A percentile compares a stretch with the other conserved stretches of the same genome.
phyloP scores from a whole-genome alignment of 2,797 vertebrate species.

The Urosaurus nigricauda region DNA sequence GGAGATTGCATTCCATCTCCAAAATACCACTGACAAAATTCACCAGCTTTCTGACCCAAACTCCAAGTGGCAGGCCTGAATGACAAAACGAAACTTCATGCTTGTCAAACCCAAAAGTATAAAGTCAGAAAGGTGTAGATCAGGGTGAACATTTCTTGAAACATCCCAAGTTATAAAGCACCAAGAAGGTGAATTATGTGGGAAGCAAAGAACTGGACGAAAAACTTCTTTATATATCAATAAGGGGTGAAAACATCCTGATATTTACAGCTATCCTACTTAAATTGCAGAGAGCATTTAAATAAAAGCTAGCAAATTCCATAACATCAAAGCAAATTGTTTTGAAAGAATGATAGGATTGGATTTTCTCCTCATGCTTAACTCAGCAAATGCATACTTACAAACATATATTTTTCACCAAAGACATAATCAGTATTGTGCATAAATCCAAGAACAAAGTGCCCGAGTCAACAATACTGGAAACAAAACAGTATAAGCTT shows the following conservation, averaged over 20 bases:
- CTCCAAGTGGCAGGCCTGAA: no score
- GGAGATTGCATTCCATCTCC: no score
- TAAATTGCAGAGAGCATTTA: constrained; percentile 26
- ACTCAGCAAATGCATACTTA: constrained; percentile 12
- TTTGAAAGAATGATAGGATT: neutral
- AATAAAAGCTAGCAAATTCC: neutral
- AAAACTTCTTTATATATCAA: neutral
- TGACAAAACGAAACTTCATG: no score
- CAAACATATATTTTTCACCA: constrained; percentile 1
- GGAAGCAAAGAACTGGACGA: neutral
- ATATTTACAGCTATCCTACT: constrained; percentile 31
- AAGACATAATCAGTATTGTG: constrained; percentile 12
- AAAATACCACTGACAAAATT: no score
- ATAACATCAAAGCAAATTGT: neutral
- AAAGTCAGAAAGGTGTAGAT: neutral
- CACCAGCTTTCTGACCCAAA: no score
- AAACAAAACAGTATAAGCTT: neutral
- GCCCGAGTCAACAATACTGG: neutral
- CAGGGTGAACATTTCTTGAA: neutral
- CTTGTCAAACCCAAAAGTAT: no score
- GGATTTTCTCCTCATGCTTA: neutral
- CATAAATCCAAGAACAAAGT: constrained; percentile 30
- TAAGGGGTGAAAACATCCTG: neutral
- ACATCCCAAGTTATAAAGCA: neutral
- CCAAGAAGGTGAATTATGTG: neutral